A percentile compares a stretch with the other conserved stretches of the same genome.
Conservation (phyloP, 1,140 invertebrate genomes). For the Diorhabda elongata region DNA sequence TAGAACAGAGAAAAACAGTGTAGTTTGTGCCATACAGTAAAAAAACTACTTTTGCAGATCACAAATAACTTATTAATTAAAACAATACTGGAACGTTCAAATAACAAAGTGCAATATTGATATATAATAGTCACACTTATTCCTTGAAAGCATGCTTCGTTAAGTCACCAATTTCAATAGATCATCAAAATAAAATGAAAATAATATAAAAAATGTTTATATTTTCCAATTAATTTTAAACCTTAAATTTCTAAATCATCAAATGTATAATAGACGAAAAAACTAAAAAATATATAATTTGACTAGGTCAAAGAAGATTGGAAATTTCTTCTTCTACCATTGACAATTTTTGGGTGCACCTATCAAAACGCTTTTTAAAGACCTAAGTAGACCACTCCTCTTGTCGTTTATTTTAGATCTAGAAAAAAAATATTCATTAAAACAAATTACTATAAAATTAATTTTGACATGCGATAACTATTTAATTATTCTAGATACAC, state of each 20-base stretch:
- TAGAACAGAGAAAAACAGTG: neutral
- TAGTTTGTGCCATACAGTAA: slow-evolving; percentile 6
- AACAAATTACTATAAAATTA: no score
- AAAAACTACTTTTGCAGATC: neutral
- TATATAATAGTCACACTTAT: neutral
- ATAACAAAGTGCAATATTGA: slow-evolving; percentile 12
- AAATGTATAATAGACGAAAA: neutral
- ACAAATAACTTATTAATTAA: slow-evolving; percentile 1
- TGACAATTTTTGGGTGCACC: slow-evolving; percentile 11
- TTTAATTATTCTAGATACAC: no score
- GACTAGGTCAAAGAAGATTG: slow-evolving; percentile 11
- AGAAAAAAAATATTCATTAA: neutral
- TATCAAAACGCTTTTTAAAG: slow-evolving; percentile 5
- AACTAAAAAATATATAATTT: slow-evolving; percentile 7
- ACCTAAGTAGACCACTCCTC: slow-evolving; percentile 8
- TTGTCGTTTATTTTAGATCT: slow-evolving; percentile 14
- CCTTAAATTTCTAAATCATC: slow-evolving; percentile 7
- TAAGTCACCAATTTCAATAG: slow-evolving; percentile 1
- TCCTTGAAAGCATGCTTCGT: neutral
- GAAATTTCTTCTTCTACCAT: slow-evolving; percentile 8
- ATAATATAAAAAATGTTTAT: slow-evolving; percentile 12
- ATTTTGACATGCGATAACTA: no score
- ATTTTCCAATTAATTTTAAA: slow-evolving; percentile 10
- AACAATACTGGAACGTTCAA: slow-evolving; percentile 12
- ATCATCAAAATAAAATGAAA: slow-evolving; percentile 4